Percentiles rank a stretch among this genome's conserved stretches.
Evolutionary conservation across 2,888 invertebrate genomes (phyloP).

Genomic region (Chymomyza fuscimana): DNA sequence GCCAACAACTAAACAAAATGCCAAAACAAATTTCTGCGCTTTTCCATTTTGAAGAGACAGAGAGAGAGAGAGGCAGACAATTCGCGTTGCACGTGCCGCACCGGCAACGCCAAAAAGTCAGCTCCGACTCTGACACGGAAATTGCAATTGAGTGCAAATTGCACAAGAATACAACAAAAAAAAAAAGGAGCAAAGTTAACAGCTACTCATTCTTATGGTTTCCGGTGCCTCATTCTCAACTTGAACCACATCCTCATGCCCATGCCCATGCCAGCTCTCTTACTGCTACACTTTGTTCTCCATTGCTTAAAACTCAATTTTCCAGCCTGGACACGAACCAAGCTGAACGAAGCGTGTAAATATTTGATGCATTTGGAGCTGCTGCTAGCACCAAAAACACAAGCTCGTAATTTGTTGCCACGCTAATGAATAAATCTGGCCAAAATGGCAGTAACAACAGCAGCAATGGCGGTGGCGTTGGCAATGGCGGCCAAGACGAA

Average conservation of each 20-base stretch:
- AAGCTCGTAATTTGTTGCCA: conserved; percentile 40
- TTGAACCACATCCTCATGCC: too few species aligned
- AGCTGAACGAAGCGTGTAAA: conserved; percentile 11
- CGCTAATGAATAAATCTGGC: conserved; percentile 57
- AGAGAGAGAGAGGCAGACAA: background rate
- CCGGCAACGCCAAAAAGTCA: conserved; percentile 28
- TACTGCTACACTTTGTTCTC: background rate
- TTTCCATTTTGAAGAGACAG: background rate
- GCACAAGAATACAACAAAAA: conserved; percentile 39
- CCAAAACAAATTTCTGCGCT: conserved; percentile 56
- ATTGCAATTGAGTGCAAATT: conserved; percentile 70
- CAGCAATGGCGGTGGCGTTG: background rate
- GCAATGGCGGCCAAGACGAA: background rate
- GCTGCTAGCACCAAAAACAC: background rate
- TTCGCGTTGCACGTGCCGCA: conserved; percentile 5
- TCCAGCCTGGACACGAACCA: conserved; percentile 8
- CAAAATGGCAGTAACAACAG: conserved; percentile 29
- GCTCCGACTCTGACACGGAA: conserved; percentile 54
- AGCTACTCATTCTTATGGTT: background rate
- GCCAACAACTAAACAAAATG: conserved; percentile 63
- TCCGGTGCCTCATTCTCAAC: background rate
- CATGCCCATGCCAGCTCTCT: background rate
- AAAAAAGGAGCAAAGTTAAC: background rate
- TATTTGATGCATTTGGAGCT: conserved; percentile 7
- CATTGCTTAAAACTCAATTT: conserved; percentile 9